A percentile compares a stretch with the other conserved stretches of the same genome.
Conservation (phyloP, 2,888 invertebrate genomes). For the Synanthedon vespiformis region DNA sequence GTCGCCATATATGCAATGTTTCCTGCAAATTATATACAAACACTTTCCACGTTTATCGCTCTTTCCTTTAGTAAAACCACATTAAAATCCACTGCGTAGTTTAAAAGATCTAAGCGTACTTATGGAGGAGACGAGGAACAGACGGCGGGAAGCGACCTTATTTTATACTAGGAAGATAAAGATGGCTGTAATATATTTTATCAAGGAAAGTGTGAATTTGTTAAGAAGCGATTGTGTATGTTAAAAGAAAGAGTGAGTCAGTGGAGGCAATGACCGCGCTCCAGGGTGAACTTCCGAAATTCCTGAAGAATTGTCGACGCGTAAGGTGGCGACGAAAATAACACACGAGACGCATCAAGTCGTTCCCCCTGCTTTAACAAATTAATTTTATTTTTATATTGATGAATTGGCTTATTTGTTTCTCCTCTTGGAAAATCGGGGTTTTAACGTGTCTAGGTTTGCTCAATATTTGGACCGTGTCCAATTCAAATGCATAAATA, state of each 20-base stretch:
- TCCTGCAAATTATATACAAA: no score
- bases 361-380: slow-evolving; percentile 48
- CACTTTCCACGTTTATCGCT: no score
- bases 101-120: no score
- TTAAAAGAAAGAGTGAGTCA: slow-evolving; percentile 64
- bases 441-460: slow-evolving; percentile 8
- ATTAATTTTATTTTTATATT: slow-evolving; percentile 66
- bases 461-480: slow-evolving; percentile 14
- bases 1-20: no score
- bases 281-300: slow-evolving; percentile 67
- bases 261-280: slow-evolving; percentile 52
- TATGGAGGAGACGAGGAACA: no score
- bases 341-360: slow-evolving; percentile 39
- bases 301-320: slow-evolving; percentile 66
- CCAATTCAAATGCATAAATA: slow-evolving; percentile 6
- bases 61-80: no score
- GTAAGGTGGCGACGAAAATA: slow-evolving; percentile 64
- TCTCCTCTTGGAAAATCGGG: slow-evolving; percentile 12
- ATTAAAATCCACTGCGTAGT: no score
- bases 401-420: slow-evolving; percentile 55
- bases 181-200: no score
- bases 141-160: no score
- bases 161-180: no score
- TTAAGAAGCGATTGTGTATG: slow-evolving; percentile 6
- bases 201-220: no score